Percentiles rank a stretch among this genome's conserved stretches.
phyloP scores from a whole-genome alignment of 2,797 vertebrate species.

The Zenarchopterus dispar region DNA sequence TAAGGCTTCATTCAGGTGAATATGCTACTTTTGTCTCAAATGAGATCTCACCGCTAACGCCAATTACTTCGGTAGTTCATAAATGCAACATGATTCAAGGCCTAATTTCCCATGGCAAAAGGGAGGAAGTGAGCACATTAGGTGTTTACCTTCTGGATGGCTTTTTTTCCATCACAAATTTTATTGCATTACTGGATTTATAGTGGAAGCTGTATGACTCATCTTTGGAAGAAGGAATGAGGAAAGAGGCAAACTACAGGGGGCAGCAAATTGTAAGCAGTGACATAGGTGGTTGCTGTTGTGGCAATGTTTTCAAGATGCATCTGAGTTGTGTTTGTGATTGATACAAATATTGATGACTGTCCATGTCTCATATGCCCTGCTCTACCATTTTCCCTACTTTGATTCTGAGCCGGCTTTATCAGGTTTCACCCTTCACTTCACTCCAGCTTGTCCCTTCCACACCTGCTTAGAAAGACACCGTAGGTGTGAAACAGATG shows the following conservation, averaged over 20 bases:
- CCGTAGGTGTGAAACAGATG: conserved; percentile 73
- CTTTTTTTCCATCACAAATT: conserved; percentile 48
- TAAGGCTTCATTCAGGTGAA: conserved; percentile 51
- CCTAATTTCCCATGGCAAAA: conserved; percentile 62
- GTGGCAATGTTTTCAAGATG: neutral
- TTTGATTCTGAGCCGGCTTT: conserved; percentile 57
- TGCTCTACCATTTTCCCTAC: conserved; percentile 43
- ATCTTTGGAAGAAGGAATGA: conserved; percentile 41
- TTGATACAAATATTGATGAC: conserved; percentile 34
- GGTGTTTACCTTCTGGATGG: conserved; percentile 65
- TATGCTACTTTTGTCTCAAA: conserved; percentile 58
- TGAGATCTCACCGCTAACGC: conserved; percentile 41
- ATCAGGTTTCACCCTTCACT: conserved; percentile 70
- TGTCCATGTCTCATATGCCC: conserved; percentile 34
- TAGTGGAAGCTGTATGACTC: conserved; percentile 45
- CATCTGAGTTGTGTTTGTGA: neutral
- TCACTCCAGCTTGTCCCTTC: conserved; percentile 50
- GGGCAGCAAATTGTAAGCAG: conserved; percentile 85
- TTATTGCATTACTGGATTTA: conserved; percentile 57
- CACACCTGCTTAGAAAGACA: conserved; percentile 69
- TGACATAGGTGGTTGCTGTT: neutral
- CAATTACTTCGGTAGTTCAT: conserved; percentile 66
- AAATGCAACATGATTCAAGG: conserved; percentile 68
- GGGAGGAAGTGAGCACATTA: conserved; percentile 45
- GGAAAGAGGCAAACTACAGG: conserved; percentile 77